Evolutionary conservation across 2,797 vertebrate species (phyloP), one percentile per base, ranked within the genome.

Genomic region (Austrolebias charrua): DNA sequence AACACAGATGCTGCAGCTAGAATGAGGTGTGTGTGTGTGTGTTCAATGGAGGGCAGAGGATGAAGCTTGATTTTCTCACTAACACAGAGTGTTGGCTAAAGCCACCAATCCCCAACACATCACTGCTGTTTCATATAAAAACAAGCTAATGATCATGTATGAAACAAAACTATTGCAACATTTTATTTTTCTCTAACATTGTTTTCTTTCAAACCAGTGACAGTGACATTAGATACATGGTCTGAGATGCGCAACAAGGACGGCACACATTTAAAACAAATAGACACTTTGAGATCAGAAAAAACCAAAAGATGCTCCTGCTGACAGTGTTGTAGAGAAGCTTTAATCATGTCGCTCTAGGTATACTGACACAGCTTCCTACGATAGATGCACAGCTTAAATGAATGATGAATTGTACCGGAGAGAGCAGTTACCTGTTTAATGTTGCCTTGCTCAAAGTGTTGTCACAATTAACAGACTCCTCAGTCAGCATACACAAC

Each of bases 381-480:
- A n/a, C 57, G 1, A 4, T 51, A 60, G 71, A 65, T 33, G 51
- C 31, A 40, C 42, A 46, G 49, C 68, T 69, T 59, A 71, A 62
- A 79, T 82, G 49, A 84, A 75, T 72, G 78, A 82, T 81, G 69
- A 83, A 77, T 44, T 38, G 53, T 46, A 5, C 69, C 55, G 13
- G 15, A 1, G 73, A 78, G 71, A 66, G 69, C 68, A 53, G 70
- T 73, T 75, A 75, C 68, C 57, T 45, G 61, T 85, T 83, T 79
- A 78, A 81, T 79, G 71, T 74, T 54, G 66, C 70, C 60, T 59
- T 71, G 63, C 75, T 84, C 73, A 80, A 78, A 66, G 75, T 85
- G 85, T 68, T 13, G 33, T 69, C 63, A 71, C 73, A 85, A 81
- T 85, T 86, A 87, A 79, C 73, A 67, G 57, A 71, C 63, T 75